phyloP scores from a whole-genome alignment of 1,140 invertebrate genomes.

The Heterodera schachtii region DNA sequence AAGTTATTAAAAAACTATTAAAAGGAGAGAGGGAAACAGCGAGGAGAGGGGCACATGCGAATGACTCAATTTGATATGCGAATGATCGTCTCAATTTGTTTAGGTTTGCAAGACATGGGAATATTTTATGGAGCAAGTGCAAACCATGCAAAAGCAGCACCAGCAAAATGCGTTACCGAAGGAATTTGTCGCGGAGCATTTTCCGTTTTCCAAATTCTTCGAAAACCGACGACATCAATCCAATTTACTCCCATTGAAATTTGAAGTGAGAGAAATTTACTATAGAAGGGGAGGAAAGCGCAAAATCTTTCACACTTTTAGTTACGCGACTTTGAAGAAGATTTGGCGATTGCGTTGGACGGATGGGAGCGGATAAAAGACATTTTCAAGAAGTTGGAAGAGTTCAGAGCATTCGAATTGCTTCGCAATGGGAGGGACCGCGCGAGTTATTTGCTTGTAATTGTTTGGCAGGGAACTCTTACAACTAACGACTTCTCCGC shows the following conservation, averaged over 20 bases:
- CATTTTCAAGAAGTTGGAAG: conserved; percentile 94
- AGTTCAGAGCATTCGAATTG: conserved; percentile 94
- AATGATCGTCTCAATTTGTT: neutral
- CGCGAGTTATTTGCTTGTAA: conserved; percentile 83
- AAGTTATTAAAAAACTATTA: too few relatives aligned
- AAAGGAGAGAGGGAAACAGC: too few relatives aligned
- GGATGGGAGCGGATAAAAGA: conserved; percentile 92
- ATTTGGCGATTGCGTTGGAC: conserved; percentile 86
- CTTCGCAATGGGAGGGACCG: conserved; percentile 89
- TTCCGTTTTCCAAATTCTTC: conserved; percentile 90
- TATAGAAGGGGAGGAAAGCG: neutral
- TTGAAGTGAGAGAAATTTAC: conserved; percentile 17
- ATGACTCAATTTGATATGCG: too few relatives aligned
- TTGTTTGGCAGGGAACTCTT: neutral
- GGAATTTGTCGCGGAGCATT: conserved; percentile 67
- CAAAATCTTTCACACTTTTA: conserved; percentile 22
- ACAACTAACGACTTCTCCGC: too few relatives aligned
- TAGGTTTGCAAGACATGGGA: conserved; percentile 79
- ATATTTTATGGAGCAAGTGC: conserved; percentile 76
- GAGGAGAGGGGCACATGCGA: too few relatives aligned
- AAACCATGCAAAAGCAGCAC: conserved; percentile 37
- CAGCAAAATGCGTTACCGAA: neutral
- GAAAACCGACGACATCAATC: conserved; percentile 76
- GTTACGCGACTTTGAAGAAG: conserved; percentile 76
- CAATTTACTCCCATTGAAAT: conserved; percentile 20